Conservation (phyloP, 1,140 invertebrate genomes). For the Asbolus verrucosus region DNA sequence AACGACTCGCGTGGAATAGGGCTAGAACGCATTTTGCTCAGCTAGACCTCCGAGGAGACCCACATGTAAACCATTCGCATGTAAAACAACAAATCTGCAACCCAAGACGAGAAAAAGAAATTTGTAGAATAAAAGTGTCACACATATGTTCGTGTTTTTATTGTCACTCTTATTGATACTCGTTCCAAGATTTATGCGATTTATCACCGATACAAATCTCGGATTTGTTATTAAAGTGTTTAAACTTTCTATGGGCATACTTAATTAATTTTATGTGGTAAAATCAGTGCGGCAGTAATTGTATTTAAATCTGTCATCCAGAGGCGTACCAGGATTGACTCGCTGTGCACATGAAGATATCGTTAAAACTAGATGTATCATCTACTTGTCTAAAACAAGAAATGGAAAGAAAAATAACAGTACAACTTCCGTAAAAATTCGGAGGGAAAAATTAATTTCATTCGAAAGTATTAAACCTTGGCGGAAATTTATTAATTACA, state of each 20-base stretch:
- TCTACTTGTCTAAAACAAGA: too few relatives aligned
- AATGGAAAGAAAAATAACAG: too few relatives aligned
- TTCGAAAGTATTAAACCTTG: too few relatives aligned
- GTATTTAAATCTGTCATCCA: slow-evolving; percentile 60
- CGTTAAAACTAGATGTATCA: too few relatives aligned
- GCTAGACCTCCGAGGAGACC: background rate
- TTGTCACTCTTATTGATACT: too few relatives aligned
- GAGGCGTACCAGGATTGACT: too few relatives aligned
- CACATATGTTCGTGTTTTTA: slow-evolving; percentile 48
- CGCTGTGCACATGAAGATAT: too few relatives aligned
- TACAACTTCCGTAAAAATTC: too few relatives aligned
- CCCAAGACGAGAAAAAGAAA: too few relatives aligned
- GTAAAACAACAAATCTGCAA: too few relatives aligned
- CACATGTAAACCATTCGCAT: background rate
- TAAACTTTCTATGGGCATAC: slow-evolving; percentile 59
- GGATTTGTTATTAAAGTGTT: slow-evolving; percentile 64
- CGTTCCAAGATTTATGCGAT: slow-evolving; percentile 59
- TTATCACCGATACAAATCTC: slow-evolving; percentile 62
- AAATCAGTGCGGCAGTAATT: slow-evolving; percentile 56
- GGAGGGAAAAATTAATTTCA: too few relatives aligned
- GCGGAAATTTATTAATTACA: too few relatives aligned
- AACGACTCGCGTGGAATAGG: slow-evolving; percentile 4
- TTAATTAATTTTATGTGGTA: slow-evolving; percentile 63
- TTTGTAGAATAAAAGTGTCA: slow-evolving; percentile 14
- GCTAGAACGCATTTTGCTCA: background rate